Evolutionary conservation across 2,797 vertebrate species (phyloP), one percentile per base, ranked within the genome.

Genomic region (Artibeus lituratus): DNA sequence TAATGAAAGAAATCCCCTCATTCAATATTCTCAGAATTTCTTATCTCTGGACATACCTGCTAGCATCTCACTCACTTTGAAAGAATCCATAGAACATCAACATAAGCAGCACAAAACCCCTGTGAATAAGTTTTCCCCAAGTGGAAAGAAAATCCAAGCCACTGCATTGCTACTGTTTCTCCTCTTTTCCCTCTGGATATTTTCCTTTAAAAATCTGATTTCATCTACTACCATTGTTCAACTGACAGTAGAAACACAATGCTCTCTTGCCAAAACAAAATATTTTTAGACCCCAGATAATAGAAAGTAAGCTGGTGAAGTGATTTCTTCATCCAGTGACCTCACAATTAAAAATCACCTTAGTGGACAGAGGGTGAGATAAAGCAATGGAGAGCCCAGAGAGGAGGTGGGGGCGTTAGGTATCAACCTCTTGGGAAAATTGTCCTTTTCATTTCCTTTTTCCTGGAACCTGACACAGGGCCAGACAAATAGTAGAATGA

Each of bases 1-100:
- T 90, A 92, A 90, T 47, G 24, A 59, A 94, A 97, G 19, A 78
- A 91, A 94, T 62, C 14, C 15, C 90, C 18, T 96, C 76, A 47
- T 53, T 77, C 55, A 93, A 19, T 65, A 19, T 47, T 59, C 22
- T 44, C 55, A 83, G 55, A 83, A 74, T 85, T 84, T 84, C 29
- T 85, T 73, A 73, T 80, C 81, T 59, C 42, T 70, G 26, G 29
- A 70, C 15, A 26, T 57, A 73, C 55, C 49, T 91, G 12, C 16
- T 74, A 42, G 49, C 10, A 78, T 81, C 44, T 87, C 53, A 57
- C 49, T 87, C 15, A 72, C 57, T 42, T 88, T 62, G 37, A 72
- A 91, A 81, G n/a, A 87, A 95, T 72, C 19, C 2, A 73, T 0
- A n/a, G 44, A 67, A 32, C 29, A 78, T 49, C 42, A 85, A 35